A percentile compares a stretch with the other conserved stretches of the same genome.
Evolutionary conservation across 2,797 vertebrate genomes (phyloP).

Genomic region (Tarsius wallacei): DNA sequence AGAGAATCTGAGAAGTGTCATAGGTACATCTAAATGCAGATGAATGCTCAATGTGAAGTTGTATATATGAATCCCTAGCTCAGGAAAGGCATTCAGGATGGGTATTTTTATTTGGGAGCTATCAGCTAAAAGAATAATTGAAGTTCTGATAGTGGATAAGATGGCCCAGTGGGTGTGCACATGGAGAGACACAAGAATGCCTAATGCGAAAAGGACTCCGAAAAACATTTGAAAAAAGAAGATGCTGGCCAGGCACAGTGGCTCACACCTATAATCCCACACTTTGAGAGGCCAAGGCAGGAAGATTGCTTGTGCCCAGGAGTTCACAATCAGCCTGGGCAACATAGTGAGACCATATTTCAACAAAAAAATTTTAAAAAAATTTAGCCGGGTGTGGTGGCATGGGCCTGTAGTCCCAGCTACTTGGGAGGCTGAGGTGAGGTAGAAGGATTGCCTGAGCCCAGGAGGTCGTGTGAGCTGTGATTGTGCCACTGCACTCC

Average conservation of each 20-base stretch:
- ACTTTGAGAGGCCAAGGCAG: too few species aligned
- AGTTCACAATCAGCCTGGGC: too few species aligned
- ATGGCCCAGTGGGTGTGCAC: not conserved
- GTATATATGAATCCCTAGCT: not conserved
- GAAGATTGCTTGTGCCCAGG: too few species aligned
- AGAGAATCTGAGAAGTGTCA: not conserved
- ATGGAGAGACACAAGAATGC: not conserved
- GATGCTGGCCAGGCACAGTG: not conserved
- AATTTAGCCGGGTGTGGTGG: too few species aligned
- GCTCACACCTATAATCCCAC: too few species aligned
- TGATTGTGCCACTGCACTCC: too few species aligned
- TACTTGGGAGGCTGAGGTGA: too few species aligned
- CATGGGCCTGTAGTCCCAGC: too few species aligned
- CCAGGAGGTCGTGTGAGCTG: too few species aligned
- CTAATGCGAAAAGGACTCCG: not conserved
- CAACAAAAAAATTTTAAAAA: too few species aligned
- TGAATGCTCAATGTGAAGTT: not conserved
- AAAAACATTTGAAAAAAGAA: slow-evolving; percentile 12
- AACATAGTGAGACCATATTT: too few species aligned
- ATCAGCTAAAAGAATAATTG: not conserved
- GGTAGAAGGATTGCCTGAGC: too few species aligned
- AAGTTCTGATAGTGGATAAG: not conserved
- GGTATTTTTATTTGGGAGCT: not conserved
- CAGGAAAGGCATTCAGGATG: not conserved
- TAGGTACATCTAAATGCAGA: not conserved